Evolutionary conservation across 2,113 vertebrate genomes (phyloP).

Genomic region (Peromyscus californicus): DNA sequence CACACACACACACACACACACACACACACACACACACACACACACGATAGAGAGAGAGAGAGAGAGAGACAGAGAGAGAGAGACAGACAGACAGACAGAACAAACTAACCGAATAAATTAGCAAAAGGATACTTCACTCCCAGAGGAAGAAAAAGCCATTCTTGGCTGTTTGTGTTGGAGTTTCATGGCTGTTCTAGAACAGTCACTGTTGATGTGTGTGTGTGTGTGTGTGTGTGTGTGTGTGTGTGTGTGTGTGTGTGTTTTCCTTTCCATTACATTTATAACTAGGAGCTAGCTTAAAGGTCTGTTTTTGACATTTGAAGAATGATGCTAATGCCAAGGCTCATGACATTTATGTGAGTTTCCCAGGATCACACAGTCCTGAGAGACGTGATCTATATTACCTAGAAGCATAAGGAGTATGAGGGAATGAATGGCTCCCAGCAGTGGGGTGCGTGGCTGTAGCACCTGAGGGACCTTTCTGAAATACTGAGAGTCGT

Average conservation of each 20-base stretch:
- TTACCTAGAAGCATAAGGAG: background rate
- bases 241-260: background rate
- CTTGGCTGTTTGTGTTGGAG: background rate
- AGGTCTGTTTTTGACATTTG: constrained; percentile 32
- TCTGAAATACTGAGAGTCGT: constrained; percentile 2
- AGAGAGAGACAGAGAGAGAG: background rate
- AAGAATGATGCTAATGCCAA: constrained; percentile 11
- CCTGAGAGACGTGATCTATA: constrained; percentile 10
- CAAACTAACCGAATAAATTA: background rate
- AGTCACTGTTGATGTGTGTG: background rate
- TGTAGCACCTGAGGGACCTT: background rate
- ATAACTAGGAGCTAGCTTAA: background rate
- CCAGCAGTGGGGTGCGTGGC: background rate
- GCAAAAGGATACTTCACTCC: background rate
- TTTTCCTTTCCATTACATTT: constrained; percentile 20
- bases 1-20: background rate
- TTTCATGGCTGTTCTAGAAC: background rate
- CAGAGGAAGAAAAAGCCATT: background rate
- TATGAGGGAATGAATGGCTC: background rate
- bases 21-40: background rate
- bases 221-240: background rate
- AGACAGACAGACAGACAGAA: background rate
- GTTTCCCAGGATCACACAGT: background rate
- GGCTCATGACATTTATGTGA: background rate
- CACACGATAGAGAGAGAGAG: background rate